phyloP scores from a whole-genome alignment of 2,113 vertebrate genomes.

The Daphoenositta chrysoptera region DNA sequence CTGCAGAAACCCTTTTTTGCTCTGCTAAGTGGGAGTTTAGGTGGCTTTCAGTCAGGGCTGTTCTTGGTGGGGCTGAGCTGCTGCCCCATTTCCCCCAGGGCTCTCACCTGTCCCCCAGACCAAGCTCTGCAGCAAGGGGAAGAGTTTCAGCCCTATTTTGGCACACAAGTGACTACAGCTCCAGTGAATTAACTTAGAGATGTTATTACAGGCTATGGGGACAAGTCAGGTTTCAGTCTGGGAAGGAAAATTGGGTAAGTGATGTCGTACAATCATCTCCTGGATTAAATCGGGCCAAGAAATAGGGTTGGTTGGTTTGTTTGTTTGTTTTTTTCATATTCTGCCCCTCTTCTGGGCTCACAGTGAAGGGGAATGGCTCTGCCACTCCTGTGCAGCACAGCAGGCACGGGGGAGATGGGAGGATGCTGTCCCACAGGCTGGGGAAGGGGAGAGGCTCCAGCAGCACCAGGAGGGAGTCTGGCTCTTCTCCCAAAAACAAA shows the following conservation, averaged over 20 bases:
- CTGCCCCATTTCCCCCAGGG: neutral
- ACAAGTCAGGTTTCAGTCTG: neutral
- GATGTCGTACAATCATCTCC: neutral
- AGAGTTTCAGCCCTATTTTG: neutral
- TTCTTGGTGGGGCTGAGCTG: neutral
- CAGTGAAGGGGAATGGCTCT: neutral
- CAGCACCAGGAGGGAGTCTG: neutral
- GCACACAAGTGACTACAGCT: neutral
- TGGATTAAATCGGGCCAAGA: neutral
- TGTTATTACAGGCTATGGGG: neutral
- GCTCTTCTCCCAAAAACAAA: neutral
- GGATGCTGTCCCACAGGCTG: neutral
- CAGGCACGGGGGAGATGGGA: neutral
- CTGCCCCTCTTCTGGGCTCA: neutral
- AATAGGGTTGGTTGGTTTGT: neutral
- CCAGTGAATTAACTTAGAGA: neutral
- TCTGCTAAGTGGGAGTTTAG: neutral
- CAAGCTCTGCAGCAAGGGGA: neutral
- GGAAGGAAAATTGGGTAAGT: neutral
- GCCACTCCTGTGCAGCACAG: accelerated
- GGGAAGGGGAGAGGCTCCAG: neutral
- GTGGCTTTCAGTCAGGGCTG: neutral
- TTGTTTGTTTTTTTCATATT: neutral
- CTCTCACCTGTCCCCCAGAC: neutral
- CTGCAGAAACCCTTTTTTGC: neutral